phyloP scores from a whole-genome alignment of 2,797 vertebrate genomes.

The Falco berigora region DNA sequence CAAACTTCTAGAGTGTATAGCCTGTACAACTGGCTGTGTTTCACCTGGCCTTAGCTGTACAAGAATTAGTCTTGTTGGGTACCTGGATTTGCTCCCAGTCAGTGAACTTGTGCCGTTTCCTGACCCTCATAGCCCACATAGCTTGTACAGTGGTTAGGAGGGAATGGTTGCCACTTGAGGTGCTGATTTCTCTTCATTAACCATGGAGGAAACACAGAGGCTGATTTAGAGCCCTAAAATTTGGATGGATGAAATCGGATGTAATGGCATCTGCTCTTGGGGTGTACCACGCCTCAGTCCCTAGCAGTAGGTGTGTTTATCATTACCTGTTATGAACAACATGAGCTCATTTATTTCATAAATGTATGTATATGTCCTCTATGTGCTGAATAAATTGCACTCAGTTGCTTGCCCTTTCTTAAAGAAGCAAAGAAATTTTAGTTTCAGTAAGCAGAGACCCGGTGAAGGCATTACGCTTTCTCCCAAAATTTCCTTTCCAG shows the following conservation, averaged over 20 bases:
- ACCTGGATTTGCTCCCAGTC: background rate
- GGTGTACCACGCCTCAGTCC: background rate
- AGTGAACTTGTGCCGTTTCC: background rate
- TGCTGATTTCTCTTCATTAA: background rate
- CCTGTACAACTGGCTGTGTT: background rate
- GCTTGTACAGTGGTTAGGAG: background rate
- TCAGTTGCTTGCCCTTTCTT: background rate
- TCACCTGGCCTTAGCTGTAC: background rate
- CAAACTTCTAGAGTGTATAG: background rate
- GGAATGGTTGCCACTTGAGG: background rate
- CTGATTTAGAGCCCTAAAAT: background rate
- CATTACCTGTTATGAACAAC: background rate
- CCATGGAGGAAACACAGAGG: background rate
- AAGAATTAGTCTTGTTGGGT: background rate
- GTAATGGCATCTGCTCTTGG: background rate
- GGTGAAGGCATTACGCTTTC: background rate
- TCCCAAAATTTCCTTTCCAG: background rate
- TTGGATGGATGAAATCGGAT: background rate
- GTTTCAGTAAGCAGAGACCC: background rate
- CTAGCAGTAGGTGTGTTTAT: background rate
- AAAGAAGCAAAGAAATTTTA: background rate
- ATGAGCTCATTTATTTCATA: background rate
- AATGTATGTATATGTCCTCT: background rate
- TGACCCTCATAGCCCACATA: background rate
- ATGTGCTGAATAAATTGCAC: background rate